Base-by-base conservation (phyloP, 2,797 vertebrate species). In the Phrynocephalus forsythii region DNA sequence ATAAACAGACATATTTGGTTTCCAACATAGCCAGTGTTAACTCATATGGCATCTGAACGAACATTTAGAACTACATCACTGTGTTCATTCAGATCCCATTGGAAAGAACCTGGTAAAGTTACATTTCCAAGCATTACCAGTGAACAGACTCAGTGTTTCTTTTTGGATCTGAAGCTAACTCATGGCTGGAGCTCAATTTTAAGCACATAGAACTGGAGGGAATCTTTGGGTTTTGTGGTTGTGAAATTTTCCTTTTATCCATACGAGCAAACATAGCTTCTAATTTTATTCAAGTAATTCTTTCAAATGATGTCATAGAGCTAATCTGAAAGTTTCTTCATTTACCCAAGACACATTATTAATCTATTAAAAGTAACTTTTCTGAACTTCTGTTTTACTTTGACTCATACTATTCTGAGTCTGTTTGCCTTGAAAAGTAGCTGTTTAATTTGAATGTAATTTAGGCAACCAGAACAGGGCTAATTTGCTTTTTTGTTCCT, bases 371-470 rank as follows among this genome's bases (percentile, higher is more conserved):
- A 30, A 22, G 84, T 50, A 91, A 86, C 1, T 82, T 85, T 56
- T 80, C 56, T 79, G 1, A 79, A 9, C 56, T 91, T 80, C 24
- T 66, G 4, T 91, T 89, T 86, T 18, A 87, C 1, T 78, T 90
- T 44, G 83, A 69, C 44, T 90, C 1, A 10, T 76, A 85, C 73
- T 0, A 60, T 28, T 89, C 26, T 8, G 3, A 89, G 60, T 30
- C 84, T 86, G 9, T 83, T 84, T 91, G 44, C 69, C 24, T 3
- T 90, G 52, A 87, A 87, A 91, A 83, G 63, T 92, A 90, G 1
- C 79, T 66, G 75, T 48, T 89, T 87, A 89, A 86, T 63, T 90
- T 91, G 63, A 1, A 76, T 92, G n/a, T 68, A 84, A 90, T 90
- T 91, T 90, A 86, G 71, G 85, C 80, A 85, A 10, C 63, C 79